Percentiles rank a stretch among this genome's conserved stretches.
phyloP scores from a whole-genome alignment of 2,797 vertebrate genomes.

The Enteromius radiatus region DNA sequence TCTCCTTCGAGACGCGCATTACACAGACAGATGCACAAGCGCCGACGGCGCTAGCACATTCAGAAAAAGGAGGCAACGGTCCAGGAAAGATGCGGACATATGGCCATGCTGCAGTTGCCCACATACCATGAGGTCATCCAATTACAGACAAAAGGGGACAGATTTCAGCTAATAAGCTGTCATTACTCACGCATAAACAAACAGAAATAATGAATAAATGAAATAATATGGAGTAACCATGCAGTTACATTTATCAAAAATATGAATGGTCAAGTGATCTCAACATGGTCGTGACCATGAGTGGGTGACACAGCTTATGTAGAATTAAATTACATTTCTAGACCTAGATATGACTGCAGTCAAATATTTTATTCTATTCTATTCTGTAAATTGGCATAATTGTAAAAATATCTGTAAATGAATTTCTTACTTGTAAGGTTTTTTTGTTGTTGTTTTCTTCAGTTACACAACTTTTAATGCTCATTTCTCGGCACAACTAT shows the following conservation, averaged over 20 bases:
- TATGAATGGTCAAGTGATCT: background rate
- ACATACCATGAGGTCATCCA: conserved; percentile 50
- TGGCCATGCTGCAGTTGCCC: conserved; percentile 36
- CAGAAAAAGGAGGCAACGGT: conserved; percentile 5
- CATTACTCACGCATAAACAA: background rate
- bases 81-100: conserved; percentile 54
- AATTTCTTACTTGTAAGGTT: background rate
- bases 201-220: background rate
- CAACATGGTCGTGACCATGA: background rate
- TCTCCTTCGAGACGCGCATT: conserved; percentile 54
- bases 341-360: background rate
- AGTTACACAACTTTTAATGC: background rate
- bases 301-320: background rate
- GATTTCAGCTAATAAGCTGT: conserved; percentile 13
- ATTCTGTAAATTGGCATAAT: background rate
- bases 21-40: conserved; percentile 50
- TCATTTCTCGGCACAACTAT: conserved; percentile 35
- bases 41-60: background rate
- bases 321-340: background rate
- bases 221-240: background rate
- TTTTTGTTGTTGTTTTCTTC: background rate
- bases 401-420: background rate
- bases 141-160: conserved; percentile 8
- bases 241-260: conserved; percentile 13
- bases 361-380: background rate